Evolutionary conservation across 2,797 vertebrate genomes (phyloP), one percentile per base, ranked within the genome.

Genomic region (Hirundo rustica): DNA sequence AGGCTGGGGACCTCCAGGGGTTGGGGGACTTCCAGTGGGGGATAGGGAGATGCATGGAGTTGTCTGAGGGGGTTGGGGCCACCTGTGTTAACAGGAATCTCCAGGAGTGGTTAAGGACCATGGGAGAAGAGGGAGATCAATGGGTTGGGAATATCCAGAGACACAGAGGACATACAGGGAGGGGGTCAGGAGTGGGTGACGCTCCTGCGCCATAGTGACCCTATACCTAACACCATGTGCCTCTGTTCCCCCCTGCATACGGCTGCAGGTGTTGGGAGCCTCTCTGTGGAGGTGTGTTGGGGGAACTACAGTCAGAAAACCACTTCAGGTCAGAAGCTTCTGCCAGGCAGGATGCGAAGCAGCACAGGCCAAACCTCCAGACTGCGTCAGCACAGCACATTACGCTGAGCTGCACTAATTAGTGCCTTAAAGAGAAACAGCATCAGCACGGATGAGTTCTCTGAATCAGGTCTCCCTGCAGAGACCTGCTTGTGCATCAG

Each of bases 371-470:
- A 68, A 85, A 74, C 48, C 72, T 91, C 65, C 78, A 34, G 51
- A 62, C 29, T 74, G 53, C 5, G 0, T 92, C 77, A 89, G 62
- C 64, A 79, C 26, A 91, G 75, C 48, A 64, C 2, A 0, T 65
- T 83, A 76, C 1, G 0, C 94, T 91, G 78, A 53, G 42, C 82
- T 89, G 93, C 53, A 19, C 78, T 89, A 64, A 83, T 92, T 30
- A 85, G 50, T 66, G 87, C 65, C 72, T 81, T 92, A 50, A 85
- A 94, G 91, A 94, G 84, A 93, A 91, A 82, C 1, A 3, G 23
- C 71, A 82, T 79, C 68, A 34, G 55, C 50, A 51, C 53, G 87
- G 65, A 77, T 80, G 88, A 92, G 76, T 40, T 85, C 70, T 66
- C 57, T 16, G 71, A 70, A 85, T 40, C 44, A 20, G 44, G 21